phyloP scores from a whole-genome alignment of 2,113 vertebrate genomes.

The Litocranius walleri region DNA sequence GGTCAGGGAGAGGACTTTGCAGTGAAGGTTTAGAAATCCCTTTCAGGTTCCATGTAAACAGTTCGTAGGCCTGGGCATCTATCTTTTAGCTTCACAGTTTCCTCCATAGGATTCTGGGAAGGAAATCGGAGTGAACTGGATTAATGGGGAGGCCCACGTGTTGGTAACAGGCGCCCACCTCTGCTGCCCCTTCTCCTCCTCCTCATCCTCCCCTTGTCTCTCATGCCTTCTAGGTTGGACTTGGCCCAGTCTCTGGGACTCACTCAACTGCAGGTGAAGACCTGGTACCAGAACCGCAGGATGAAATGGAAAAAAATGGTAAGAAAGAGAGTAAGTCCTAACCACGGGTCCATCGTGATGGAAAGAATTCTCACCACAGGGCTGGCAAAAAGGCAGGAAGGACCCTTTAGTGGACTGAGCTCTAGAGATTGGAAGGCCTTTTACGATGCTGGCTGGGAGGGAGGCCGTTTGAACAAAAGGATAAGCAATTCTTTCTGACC shows the following conservation, averaged over 20 bases:
- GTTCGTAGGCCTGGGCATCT: background rate
- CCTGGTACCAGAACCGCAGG: slow-evolving; percentile 99
- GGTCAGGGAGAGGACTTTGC: background rate
- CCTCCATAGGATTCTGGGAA: background rate
- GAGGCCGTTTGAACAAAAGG: background rate
- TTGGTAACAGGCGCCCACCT: background rate
- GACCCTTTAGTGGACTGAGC: background rate
- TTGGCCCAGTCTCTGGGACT: slow-evolving; percentile 95
- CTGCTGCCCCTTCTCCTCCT: background rate
- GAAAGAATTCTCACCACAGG: background rate
- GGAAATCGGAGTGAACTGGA: background rate
- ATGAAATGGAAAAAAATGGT: slow-evolving; percentile 99
- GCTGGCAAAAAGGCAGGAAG: background rate
- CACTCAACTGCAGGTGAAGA: slow-evolving; percentile 99
- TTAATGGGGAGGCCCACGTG: background rate
- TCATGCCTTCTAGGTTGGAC: slow-evolving; percentile 86
- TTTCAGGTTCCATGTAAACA: background rate
- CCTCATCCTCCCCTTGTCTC: slow-evolving; percentile 19
- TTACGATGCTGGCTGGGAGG: background rate
- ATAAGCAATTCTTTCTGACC: background rate
- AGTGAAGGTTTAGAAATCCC: background rate
- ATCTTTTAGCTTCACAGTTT: background rate
- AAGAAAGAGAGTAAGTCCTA: slow-evolving; percentile 62
- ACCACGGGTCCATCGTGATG: fast-evolving
- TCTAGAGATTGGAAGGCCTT: background rate